A percentile compares a stretch with the other conserved stretches of the same genome.
phyloP scores from a whole-genome alignment of 1,140 invertebrate genomes.

The Tenebrio molitor region DNA sequence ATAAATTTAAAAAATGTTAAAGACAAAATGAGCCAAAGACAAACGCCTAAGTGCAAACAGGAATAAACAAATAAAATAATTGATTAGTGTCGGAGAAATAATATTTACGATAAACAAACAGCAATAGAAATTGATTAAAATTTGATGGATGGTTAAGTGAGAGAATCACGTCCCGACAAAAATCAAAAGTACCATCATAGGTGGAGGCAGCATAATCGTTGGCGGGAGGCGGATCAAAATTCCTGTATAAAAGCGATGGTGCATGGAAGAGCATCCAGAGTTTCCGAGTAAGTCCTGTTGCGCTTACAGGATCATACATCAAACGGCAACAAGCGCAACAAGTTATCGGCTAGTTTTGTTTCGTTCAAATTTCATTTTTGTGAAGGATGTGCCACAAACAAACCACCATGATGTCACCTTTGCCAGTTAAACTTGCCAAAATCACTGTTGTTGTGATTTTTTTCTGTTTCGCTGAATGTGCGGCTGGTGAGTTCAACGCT shows the following conservation, averaged over 20 bases:
- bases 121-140: constrained; percentile 27
- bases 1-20: too few species aligned
- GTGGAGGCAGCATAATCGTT: constrained; percentile 42
- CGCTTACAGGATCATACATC: not conserved
- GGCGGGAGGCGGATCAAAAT: constrained; percentile 47
- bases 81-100: constrained; percentile 6
- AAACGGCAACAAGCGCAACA: constrained; percentile 42
- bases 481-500: constrained; percentile 61
- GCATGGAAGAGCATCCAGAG: constrained; percentile 30
- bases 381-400: constrained; percentile 42
- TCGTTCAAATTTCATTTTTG: constrained; percentile 35
- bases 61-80: constrained; percentile 14
- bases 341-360: constrained; percentile 35
- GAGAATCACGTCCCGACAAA: constrained; percentile 27
- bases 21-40: too few species aligned
- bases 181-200: constrained; percentile 32
- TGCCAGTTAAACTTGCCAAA: constrained; percentile 55
- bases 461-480: constrained; percentile 60
- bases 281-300: constrained; percentile 35
- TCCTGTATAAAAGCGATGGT: constrained; percentile 52
- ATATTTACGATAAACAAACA: constrained; percentile 31
- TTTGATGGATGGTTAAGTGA: not conserved
- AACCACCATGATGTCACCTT: constrained; percentile 45
- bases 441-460: constrained; percentile 54
- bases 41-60: not conserved